Evolutionary conservation across 2,888 invertebrate genomes (phyloP).

Genomic region (Eupithecia dodoneata): DNA sequence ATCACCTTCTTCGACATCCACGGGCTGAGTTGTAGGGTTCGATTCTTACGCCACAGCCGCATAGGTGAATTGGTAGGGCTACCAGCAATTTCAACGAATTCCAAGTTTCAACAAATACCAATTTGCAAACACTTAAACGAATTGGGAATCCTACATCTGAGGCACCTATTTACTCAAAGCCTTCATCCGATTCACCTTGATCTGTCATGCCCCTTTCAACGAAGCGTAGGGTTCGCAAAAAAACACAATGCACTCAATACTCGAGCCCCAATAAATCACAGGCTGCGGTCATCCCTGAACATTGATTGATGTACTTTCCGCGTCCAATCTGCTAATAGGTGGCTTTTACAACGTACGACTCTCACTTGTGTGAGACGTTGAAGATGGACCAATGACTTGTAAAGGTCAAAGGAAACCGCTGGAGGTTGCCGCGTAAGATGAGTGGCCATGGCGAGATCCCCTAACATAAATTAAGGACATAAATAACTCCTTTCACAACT

Average conservation of each 20-base stretch:
- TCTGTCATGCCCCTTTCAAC: conserved; percentile 38
- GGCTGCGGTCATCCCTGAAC: conserved; percentile 47
- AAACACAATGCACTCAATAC: conserved; percentile 51
- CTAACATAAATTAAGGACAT: no score
- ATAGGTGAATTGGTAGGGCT: background rate
- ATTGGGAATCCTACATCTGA: conserved; percentile 25
- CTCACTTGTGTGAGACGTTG: background rate
- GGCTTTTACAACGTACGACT: conserved; percentile 30
- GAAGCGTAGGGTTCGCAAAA: conserved; percentile 41
- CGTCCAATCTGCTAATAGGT: conserved; percentile 62
- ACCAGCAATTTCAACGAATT: background rate
- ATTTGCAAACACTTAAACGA: conserved; percentile 10
- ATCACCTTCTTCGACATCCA: no score
- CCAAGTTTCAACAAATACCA: background rate
- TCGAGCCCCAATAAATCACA: conserved; percentile 49
- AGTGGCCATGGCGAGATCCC: no score
- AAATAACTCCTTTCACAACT: no score
- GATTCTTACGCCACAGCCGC: background rate
- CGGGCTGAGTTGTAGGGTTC: no score
- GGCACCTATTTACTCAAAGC: conserved; percentile 18
- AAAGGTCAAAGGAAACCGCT: background rate
- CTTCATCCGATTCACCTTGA: conserved; percentile 31
- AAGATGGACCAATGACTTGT: background rate
- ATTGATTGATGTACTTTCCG: conserved; percentile 53
- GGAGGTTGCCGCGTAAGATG: background rate